These are phyloP conservation scores for Agrenia bidenticulata DNA, from an alignment of 2,888 invertebrate genomes.

Conservation along the genomic window DNA sequence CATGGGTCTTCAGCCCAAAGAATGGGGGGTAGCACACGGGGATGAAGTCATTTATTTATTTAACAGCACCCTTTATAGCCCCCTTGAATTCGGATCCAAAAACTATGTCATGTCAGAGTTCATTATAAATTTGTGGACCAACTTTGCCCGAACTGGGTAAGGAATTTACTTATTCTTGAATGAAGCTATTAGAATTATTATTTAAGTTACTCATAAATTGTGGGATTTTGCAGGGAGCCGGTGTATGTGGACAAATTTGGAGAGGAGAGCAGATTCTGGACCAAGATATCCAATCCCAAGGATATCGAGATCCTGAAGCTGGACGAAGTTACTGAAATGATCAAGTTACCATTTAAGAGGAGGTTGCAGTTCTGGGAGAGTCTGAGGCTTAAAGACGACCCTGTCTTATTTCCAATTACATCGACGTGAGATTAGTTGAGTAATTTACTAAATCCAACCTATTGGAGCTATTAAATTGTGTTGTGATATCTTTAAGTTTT, in stretches of 20 bases:
- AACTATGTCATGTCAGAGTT: conserved; percentile 2
- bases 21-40: conserved; percentile 15
- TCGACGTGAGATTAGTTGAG: too few relatives aligned
- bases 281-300: conserved; percentile 5
- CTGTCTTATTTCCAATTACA: neutral
- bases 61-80: conserved; percentile 5
- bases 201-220: neutral
- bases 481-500: too few relatives aligned
- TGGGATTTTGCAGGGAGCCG: neutral
- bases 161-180: neutral
- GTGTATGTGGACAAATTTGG: neutral
- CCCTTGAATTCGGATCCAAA: neutral
- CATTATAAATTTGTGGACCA: conserved; percentile 6
- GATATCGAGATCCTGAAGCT: conserved; percentile 15
- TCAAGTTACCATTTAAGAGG: conserved; percentile 12
- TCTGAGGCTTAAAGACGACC: conserved; percentile 9
- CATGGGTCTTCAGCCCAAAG: conserved; percentile 6
- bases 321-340: neutral
- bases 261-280: conserved; percentile 3
- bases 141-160: conserved; percentile 15
- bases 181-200: neutral
- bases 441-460: too few relatives aligned
- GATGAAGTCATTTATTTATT: conserved; percentile 11
- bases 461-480: too few relatives aligned
- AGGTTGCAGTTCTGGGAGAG: conserved; percentile 18